Evolutionary conservation across 2,888 invertebrate genomes (phyloP).

Genomic region (Caenorhabditis doughertyi): DNA sequence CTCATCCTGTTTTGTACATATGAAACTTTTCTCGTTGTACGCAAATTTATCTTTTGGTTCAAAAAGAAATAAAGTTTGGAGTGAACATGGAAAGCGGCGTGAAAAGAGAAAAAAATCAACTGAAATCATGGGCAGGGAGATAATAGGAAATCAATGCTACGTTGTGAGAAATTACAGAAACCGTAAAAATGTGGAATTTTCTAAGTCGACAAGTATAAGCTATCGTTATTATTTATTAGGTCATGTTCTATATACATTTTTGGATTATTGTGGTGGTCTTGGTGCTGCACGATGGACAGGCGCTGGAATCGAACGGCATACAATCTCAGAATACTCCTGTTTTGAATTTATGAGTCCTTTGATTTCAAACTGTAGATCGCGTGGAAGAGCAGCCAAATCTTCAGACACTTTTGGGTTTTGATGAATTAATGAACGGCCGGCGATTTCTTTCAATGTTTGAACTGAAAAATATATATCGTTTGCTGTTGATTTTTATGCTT

Average conservation of each 20-base stretch:
- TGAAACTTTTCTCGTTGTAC: background rate
- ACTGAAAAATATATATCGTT: slow-evolving; percentile 23
- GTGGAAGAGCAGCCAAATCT: slow-evolving; percentile 2
- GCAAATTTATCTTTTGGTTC: background rate
- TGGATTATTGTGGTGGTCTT: background rate
- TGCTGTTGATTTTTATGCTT: background rate
- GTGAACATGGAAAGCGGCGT: background rate
- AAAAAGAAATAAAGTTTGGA: background rate
- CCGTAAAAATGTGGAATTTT: background rate
- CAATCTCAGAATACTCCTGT: slow-evolving; percentile 12
- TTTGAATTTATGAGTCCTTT: background rate
- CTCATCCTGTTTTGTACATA: background rate
- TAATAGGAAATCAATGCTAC: background rate
- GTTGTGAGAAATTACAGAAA: background rate
- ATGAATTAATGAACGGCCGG: slow-evolving; percentile 2
- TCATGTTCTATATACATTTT: background rate
- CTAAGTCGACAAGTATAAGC: background rate
- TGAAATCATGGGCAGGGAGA: background rate
- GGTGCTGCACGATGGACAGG: background rate
- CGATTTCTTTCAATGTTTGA: slow-evolving; percentile 24
- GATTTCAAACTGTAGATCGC: slow-evolving; percentile 20
- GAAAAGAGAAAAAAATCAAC: background rate
- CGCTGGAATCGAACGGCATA: background rate
- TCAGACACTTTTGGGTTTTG: background rate
- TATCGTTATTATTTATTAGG: background rate